Percentiles rank a stretch among this genome's conserved stretches.
These are phyloP conservation scores for Tetramorium bicarinatum DNA, from an alignment of 2,888 invertebrate genomes.

Conservation along the genomic window DNA sequence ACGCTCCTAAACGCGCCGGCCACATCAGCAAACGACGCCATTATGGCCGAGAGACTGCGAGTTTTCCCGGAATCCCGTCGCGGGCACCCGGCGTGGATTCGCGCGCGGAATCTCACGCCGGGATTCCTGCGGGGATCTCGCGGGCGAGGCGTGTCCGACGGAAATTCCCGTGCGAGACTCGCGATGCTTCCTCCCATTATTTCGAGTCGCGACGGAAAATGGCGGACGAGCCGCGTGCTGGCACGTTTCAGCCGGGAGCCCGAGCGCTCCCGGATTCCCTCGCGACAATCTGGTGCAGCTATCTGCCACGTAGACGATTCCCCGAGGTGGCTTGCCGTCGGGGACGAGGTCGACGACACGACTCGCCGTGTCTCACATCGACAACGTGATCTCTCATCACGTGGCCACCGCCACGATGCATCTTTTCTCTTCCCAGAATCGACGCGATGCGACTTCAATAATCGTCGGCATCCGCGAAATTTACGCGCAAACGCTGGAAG, in stretches of 20 bases:
- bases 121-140: background rate
- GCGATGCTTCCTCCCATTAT: background rate
- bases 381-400: slow-evolving; percentile 14
- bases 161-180: slow-evolving; percentile 40
- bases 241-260: background rate
- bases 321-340: slow-evolving; percentile 8
- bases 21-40: slow-evolving; percentile 85
- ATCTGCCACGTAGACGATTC: background rate
- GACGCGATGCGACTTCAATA: background rate
- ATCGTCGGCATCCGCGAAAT: background rate
- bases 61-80: slow-evolving; percentile 35
- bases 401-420: background rate
- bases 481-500: background rate
- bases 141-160: background rate
- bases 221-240: slow-evolving; percentile 1
- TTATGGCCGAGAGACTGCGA: slow-evolving; percentile 64
- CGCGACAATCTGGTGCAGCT: background rate
- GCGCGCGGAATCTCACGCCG: background rate
- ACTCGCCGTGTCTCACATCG: background rate
- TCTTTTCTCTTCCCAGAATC: background rate
- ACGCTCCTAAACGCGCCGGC: slow-evolving; percentile 72
- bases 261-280: background rate
- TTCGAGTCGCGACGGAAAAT: slow-evolving; percentile 33
- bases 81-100: background rate
- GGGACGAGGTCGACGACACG: slow-evolving; percentile 42